Evolutionary conservation across 2,797 vertebrate genomes (phyloP).

Genomic region (Acropternis orthonyx): DNA sequence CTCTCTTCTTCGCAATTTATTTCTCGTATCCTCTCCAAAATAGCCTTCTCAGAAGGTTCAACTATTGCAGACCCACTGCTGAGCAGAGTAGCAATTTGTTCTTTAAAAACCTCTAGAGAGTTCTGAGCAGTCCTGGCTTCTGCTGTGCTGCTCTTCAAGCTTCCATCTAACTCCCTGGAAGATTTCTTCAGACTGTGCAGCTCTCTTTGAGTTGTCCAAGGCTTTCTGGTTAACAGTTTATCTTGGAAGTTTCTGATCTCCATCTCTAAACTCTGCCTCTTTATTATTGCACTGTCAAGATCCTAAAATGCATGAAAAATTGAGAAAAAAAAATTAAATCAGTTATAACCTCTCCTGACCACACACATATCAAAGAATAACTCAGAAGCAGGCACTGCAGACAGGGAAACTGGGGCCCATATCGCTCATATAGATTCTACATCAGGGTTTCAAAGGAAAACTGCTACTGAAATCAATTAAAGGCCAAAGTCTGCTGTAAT

Average conservation of each 20-base stretch:
- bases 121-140: constrained; percentile 68
- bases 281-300: constrained; percentile 71
- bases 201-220: constrained; percentile 77
- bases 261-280: constrained; percentile 75
- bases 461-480: not conserved
- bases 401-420: not conserved
- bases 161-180: constrained; percentile 76
- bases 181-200: constrained; percentile 77
- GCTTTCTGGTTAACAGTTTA: constrained; percentile 78
- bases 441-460: not conserved
- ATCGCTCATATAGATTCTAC: not conserved
- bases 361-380: not conserved
- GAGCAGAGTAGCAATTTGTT: constrained; percentile 75
- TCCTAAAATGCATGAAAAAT: constrained; percentile 75
- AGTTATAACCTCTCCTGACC: not conserved
- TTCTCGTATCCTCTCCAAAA: constrained; percentile 77
- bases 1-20: constrained; percentile 74
- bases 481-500: not conserved
- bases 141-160: constrained; percentile 70
- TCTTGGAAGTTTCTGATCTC: constrained; percentile 79
- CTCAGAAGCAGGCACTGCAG: not conserved
- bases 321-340: not conserved
- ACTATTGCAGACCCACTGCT: not conserved
- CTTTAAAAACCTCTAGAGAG: constrained; percentile 74
- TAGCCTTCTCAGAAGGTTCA: constrained; percentile 70